Evolutionary conservation across 2,113 vertebrate genomes (phyloP).

Genomic region (Lophotis ruficrista): DNA sequence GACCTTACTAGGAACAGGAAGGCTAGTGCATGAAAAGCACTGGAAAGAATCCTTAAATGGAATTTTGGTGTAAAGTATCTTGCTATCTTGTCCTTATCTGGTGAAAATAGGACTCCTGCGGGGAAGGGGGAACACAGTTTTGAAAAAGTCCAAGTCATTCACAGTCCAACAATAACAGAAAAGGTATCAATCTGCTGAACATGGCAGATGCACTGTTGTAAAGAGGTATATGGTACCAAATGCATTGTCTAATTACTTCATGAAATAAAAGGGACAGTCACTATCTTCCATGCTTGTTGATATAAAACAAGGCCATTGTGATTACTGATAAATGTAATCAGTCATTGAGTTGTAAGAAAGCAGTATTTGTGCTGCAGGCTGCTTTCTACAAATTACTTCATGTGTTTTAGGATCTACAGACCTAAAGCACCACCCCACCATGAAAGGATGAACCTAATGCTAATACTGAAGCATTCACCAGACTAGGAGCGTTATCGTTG

Average conservation of each 20-base stretch:
- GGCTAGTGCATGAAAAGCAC: neutral
- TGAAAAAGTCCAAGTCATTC: neutral
- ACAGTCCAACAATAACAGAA: neutral
- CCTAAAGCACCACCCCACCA: neutral
- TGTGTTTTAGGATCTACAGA: neutral
- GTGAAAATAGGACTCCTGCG: neutral
- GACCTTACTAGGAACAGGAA: neutral
- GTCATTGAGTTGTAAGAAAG: neutral
- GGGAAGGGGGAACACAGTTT: neutral
- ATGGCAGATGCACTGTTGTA: neutral
- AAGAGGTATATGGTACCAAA: neutral
- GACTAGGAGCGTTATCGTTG: fast-evolving
- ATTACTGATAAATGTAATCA: neutral
- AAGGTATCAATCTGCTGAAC: neutral
- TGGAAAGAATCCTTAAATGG: neutral
- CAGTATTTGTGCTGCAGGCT: neutral
- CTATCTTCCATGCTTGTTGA: neutral
- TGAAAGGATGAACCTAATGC: neutral
- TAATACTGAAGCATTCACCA: neutral
- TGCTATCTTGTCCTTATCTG: neutral
- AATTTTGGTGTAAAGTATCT: neutral
- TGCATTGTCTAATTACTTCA: neutral
- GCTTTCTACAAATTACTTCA: neutral
- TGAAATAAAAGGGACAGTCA: neutral
- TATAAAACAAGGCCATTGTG: neutral